Base-by-base conservation (phyloP, 2,113 vertebrate genomes). In the Nesospiza acunhae region DNA sequence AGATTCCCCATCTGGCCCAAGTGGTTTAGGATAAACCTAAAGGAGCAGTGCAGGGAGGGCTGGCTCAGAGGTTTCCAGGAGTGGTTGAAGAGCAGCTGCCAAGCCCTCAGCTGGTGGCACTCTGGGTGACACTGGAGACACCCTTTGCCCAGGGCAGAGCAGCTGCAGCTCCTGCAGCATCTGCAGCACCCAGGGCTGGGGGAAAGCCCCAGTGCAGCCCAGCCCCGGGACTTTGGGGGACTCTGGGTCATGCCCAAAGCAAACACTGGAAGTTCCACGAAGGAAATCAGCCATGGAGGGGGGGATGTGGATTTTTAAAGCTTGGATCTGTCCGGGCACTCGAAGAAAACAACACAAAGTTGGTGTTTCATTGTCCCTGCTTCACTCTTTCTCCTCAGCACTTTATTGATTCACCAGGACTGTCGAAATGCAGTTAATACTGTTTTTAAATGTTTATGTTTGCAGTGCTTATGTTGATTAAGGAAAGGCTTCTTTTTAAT, bases 401-500 rank as follows among this genome's bases (percentile, higher is more conserved):
- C 21, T 75, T 64, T 19, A 72, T 53, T 41, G 88, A 81, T 89
- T 73, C 63, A 58, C 72, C 68, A 93, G 52, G 60, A 69, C 44
- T 55, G 82, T 91, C 33, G 10, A 42, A 77, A 62, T 60, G 28
- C 50, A 70, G 59, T 84, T 84, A 78, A 87, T 2, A 49, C 39
- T 15, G 4, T 31, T 87, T 92, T 74, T 23, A 79, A 96, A 58
- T 94, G 95, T 95, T 92, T 84, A 31, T 62, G 62, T 92, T 86
- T 94, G 68, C 60, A 60, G 72, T 39, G 20, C 42, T 89, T 62
- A 26, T 6, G 50, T 58, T 94, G 94, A 93, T 87, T 73, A 84
- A 89, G 78, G 82, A 75, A 92, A 84, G 20, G 23, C 26, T 62
- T 33, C 50, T 70, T 85, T 84, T 92, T 63, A 81, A 72, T 90